These are phyloP conservation scores for Andrena bucephala DNA, from an alignment of 2,888 invertebrate genomes.

Conservation along the genomic window DNA sequence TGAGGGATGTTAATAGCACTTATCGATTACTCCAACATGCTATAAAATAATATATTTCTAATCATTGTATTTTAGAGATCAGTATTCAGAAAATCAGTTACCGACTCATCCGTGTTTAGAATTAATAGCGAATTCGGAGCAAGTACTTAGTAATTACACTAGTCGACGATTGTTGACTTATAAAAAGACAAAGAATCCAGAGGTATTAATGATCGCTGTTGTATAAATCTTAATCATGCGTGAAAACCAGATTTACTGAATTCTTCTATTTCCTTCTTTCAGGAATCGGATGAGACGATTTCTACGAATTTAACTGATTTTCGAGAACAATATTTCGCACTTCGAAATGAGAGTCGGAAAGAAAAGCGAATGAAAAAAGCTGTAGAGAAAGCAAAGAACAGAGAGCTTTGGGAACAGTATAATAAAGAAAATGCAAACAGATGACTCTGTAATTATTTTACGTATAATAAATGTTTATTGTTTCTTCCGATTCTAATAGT, in stretches of 20 bases:
- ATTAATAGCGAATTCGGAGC: slow-evolving; percentile 95
- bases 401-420: slow-evolving; percentile 77
- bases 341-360: slow-evolving; percentile 88
- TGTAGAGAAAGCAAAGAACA: slow-evolving; percentile 82
- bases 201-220: slow-evolving; percentile 67
- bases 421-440: slow-evolving; percentile 73
- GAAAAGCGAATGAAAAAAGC: slow-evolving; percentile 87
- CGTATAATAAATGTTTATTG: slow-evolving; percentile 57
- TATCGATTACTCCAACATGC: neutral
- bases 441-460: slow-evolving; percentile 66
- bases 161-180: slow-evolving; percentile 94
- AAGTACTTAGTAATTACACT: slow-evolving; percentile 92
- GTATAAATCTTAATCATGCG: neutral
- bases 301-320: slow-evolving; percentile 85
- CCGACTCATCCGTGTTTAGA: slow-evolving; percentile 93
- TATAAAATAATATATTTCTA: neutral
- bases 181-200: slow-evolving; percentile 89
- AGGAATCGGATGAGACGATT: slow-evolving; percentile 74
- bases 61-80: slow-evolving; percentile 86
- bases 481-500: slow-evolving; percentile 34
- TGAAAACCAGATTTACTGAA: neutral
- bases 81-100: slow-evolving; percentile 90
- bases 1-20: slow-evolving; percentile 78
- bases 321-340: slow-evolving; percentile 90
- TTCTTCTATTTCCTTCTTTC: slow-evolving; percentile 15